Base-by-base conservation (phyloP, 2,888 invertebrate species). In the Terebella lapidaria region DNA sequence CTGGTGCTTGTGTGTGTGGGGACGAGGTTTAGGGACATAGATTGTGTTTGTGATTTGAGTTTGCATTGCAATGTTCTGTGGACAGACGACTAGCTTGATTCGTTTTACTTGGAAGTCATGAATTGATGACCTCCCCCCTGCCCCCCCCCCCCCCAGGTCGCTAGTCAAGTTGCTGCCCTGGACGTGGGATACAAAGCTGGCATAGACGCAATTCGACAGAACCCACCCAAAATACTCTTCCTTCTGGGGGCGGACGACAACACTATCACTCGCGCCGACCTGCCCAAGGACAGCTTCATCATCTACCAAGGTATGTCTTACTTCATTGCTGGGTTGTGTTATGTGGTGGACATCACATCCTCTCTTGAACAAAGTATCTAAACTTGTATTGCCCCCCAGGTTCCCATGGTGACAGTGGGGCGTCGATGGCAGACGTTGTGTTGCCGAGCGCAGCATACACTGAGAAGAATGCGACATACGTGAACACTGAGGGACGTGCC, bases 381-480 rank as follows among this genome's bases (percentile, higher is more conserved):
- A n/a, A n/a, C n/a, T 35, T 35, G n/a, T 35, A 35, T n/a, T 35
- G 10, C n/a, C n/a, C 10, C n/a, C 20, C 58, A 67, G 69, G 70
- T 56, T 67, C 66, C 83, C 97, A 97, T 82, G 99, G 99, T 62
- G 99, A 99, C 81, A 84, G 82, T 61, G 97, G 97, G 57, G 99
- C 97, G 1, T 82, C 86, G 46, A 88, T 93, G 67, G 97, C 99
- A 42, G 95, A 99, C 82, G 87, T 92, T 1, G 87, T 99, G 61
- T 83, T 99, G 15, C 94, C 99, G 1, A 83, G 96, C 63, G 94
- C 94, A 3, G 96, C 99, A 0, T 99, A 97, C 82, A 99, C 99
- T 0, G 99, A 99, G 85, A 99, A 99, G 83, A 89, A 91, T 78
- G 94, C 87, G n/a, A 94, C 92, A 0, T 99, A 91, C 81, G 94